These are phyloP conservation scores for Erebia aethiops DNA, from an alignment of 2,888 invertebrate genomes.

Conservation along the genomic window DNA sequence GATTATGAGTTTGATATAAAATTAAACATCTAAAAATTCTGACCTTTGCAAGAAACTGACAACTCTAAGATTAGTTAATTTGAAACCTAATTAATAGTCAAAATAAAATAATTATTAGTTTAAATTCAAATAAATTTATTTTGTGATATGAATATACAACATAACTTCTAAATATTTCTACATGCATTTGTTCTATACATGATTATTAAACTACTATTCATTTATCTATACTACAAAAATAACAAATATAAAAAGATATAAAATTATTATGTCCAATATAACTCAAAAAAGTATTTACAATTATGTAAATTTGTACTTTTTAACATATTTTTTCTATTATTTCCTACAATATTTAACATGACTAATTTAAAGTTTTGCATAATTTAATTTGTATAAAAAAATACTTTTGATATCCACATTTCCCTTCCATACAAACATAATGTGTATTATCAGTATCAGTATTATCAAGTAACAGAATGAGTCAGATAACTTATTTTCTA, in stretches of 20 bases:
- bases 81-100: slow-evolving; percentile 22
- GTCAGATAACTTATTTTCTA: slow-evolving; percentile 10
- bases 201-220: slow-evolving; percentile 20
- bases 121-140: slow-evolving; percentile 39
- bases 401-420: background rate
- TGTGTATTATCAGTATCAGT: background rate
- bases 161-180: slow-evolving; percentile 33
- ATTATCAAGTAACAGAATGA: background rate
- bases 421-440: slow-evolving; percentile 1
- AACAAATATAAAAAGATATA: slow-evolving; percentile 34
- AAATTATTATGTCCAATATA: slow-evolving; percentile 33
- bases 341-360: background rate
- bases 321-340: slow-evolving; percentile 11
- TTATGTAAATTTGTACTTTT: slow-evolving; percentile 29
- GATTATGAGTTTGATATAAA: background rate
- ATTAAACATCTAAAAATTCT: slow-evolving; percentile 1
- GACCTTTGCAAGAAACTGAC: background rate
- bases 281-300: slow-evolving; percentile 12
- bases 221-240: slow-evolving; percentile 22
- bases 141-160: slow-evolving; percentile 35
- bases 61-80: background rate
- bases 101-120: slow-evolving; percentile 40
- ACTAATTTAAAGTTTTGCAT: background rate
- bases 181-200: slow-evolving; percentile 18
- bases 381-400: background rate